These are phyloP conservation scores for Trachurus trachurus DNA, from an alignment of 2,797 vertebrate species.

Conservation along the genomic window DNA sequence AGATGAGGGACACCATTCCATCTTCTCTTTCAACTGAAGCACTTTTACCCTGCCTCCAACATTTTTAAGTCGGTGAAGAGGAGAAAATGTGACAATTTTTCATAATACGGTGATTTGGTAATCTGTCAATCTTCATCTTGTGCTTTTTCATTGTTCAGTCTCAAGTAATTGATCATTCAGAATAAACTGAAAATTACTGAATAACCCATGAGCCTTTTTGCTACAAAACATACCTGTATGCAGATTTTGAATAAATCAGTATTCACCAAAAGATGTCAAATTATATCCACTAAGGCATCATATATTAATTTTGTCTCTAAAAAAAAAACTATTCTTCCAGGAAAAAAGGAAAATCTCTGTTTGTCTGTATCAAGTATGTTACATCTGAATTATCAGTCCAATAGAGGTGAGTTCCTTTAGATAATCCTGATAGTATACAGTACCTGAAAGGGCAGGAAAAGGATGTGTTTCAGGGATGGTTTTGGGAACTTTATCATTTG, in stretches of 20 bases:
- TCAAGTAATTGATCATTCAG: conserved; percentile 42
- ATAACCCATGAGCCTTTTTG: conserved; percentile 33
- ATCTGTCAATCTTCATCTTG: conserved; percentile 70
- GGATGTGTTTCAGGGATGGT: conserved; percentile 66
- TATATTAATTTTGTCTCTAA: not conserved
- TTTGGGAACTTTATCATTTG: conserved; percentile 78
- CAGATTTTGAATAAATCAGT: conserved; percentile 19
- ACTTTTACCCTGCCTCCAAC: conserved; percentile 33
- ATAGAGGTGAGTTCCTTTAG: conserved; percentile 42
- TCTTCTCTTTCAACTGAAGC: conserved; percentile 62
- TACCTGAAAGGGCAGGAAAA: conserved; percentile 44
- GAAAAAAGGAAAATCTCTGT: not conserved
- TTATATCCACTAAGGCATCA: not conserved
- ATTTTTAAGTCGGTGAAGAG: conserved; percentile 63
- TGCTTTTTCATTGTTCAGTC: conserved; percentile 35
- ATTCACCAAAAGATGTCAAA: conserved; percentile 9
- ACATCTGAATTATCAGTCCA: conserved; percentile 29
- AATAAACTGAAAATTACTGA: conserved; percentile 41
- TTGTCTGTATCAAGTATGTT: conserved; percentile 26
- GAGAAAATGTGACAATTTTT: conserved; percentile 52
- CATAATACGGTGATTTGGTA: conserved; percentile 53
- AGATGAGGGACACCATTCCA: conserved; percentile 72
- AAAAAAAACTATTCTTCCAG: not conserved
- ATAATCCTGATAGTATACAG: conserved; percentile 52
- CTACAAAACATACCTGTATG: conserved; percentile 23